Evolutionary conservation across 2,797 vertebrate species (phyloP), one percentile per base, ranked within the genome.

Genomic region (Columba guinea): DNA sequence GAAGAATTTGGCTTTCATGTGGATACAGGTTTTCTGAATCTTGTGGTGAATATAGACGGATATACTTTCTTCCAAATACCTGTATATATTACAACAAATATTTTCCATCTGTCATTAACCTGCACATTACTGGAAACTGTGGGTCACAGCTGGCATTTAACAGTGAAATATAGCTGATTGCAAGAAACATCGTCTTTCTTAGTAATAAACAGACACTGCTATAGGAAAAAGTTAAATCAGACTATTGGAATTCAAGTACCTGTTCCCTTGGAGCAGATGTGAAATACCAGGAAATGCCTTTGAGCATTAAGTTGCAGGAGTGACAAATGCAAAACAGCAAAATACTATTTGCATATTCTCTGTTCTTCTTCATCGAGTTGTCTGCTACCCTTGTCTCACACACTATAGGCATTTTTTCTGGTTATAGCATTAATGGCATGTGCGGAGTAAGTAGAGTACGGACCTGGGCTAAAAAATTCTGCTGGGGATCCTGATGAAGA

Each of bases 401-500:
- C 5, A 69, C 10, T 5, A 2, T 32, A 55, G 46, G 20, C 13
- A 41, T 68, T 81, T 94, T 64, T 67, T 77, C 17, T 41, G 59
- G 46, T 58, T 39, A 37, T 8, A 74, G 55, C 35, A 49, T 55
- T 90, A 74, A 71, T 21, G 22, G 32, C 34, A 48, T 2, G 10
- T 51, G 34, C 39, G 76, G 13, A 63, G 12, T 55, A 71, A 81
- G 22, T 3, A 32, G 8, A 87, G 16, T 56, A 84, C 94, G 79
- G 13, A 99, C 99, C 99, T 99, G 99, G 13, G 98, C 98, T 89
- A 99, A 97, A 90, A 99, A 99, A 96, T 99, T 99, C 90, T 99
- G 99, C 96, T 99, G 99, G 26, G 99, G 99, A 95, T 99, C 99
- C 73, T 99, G 99, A 95, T 99, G 99, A 46, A 99, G 98, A 10